Base-by-base conservation (phyloP, 2,113 vertebrate species). In the Podarcis raffonei region DNA sequence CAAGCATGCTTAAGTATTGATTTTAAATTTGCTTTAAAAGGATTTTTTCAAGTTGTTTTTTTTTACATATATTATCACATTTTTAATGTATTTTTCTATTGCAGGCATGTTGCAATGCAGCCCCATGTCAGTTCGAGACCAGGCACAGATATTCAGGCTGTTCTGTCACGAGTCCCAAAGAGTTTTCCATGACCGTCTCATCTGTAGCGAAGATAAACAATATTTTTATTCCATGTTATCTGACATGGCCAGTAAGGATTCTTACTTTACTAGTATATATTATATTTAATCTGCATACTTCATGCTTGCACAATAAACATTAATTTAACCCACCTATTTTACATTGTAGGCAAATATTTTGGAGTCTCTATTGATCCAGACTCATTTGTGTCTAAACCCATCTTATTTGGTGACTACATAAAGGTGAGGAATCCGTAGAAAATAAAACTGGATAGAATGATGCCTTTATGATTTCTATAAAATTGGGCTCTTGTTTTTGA, bases 381-480 rank as follows among this genome's bases (percentile, higher is more conserved):
- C 23, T 97, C 97, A 90, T 98, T 98, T 95, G 91, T 97, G 22
- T 96, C 53, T 11, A 95, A 95, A 35, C 97, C 97, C 48, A 98
- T 98, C 90, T 97, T 98, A 92, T 98, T 98, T 96, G 97, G 97
- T 74, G 97, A 98, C 94, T 98, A 98, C 90, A 96, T 98, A 90
- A 98, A 98, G 97, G 97, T 97, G 89, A 95, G 84, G 37, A 42
- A 89, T n/a, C 27, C 0, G 16, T 57, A 39, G 16, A 39, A 37
- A 74, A 30, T 18, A 9, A 66, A 65, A 3, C 66, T 35, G 53
- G 39, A 37, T n/a, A 11, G 59, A 83, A 88, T n/a, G 2, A n/a
- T 86, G 13, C 1, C 25, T 20, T 90, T 35, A 39, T 84, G 25
- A 57, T 62, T 78, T 85, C 30, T 32, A 48, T 42, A 35, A 30